Evolutionary conservation across 2,888 invertebrate species (phyloP).

Genomic region (Nebria salina): DNA sequence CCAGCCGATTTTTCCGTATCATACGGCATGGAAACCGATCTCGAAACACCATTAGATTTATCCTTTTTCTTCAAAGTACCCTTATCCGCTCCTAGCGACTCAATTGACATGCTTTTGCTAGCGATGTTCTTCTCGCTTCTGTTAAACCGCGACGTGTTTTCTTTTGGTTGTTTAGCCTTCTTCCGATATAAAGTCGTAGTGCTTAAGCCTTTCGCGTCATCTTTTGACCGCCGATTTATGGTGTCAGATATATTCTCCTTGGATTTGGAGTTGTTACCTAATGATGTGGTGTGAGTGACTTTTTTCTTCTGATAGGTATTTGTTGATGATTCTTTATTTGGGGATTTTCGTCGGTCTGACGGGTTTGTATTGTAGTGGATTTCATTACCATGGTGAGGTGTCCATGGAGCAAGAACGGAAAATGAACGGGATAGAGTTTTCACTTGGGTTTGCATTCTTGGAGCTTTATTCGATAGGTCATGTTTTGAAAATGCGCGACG

Average conservation of each 20-base stretch:
- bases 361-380: constrained; percentile 71
- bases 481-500: constrained; percentile 76
- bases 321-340: constrained; percentile 52
- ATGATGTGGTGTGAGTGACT: constrained; percentile 48
- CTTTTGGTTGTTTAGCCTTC: constrained; percentile 62
- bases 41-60: constrained; percentile 65
- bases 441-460: constrained; percentile 71
- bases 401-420: constrained; percentile 86
- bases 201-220: constrained; percentile 56
- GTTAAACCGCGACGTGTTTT: constrained; percentile 59
- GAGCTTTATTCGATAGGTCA: constrained; percentile 74
- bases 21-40: constrained; percentile 78
- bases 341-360: constrained; percentile 51
- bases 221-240: constrained; percentile 55
- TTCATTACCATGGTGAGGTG: constrained; percentile 77
- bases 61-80: constrained; percentile 54
- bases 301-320: constrained; percentile 63
- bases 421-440: constrained; percentile 81
- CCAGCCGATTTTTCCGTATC: constrained; percentile 77
- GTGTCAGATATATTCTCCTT: constrained; percentile 59
- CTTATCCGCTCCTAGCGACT: constrained; percentile 66
- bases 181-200: constrained; percentile 61
- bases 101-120: constrained; percentile 71
- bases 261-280: constrained; percentile 51
- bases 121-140: constrained; percentile 58